A percentile compares a stretch with the other conserved stretches of the same genome.
phyloP scores from a whole-genome alignment of 2,888 invertebrate species.

The Agrochola lota region DNA sequence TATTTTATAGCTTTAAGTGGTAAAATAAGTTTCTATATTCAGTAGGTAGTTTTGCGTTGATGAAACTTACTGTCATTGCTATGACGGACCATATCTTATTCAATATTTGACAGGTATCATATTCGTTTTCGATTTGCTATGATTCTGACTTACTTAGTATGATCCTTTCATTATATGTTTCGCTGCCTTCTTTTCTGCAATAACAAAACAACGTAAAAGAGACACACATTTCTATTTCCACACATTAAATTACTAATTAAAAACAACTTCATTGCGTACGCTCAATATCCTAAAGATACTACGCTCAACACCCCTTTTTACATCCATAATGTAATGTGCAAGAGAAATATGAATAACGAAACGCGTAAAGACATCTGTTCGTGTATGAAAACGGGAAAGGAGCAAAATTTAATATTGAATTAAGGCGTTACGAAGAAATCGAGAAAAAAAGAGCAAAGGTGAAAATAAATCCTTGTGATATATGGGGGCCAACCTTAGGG shows the following conservation, averaged over 20 bases:
- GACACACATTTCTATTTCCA: background rate
- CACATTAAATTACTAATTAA: conserved; percentile 60
- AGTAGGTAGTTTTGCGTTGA: no score
- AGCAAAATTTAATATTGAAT: conserved; percentile 90
- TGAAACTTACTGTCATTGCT: no score
- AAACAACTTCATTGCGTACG: conserved; percentile 62
- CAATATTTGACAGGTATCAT: no score
- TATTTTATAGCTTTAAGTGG: background rate
- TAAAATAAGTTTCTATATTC: no score
- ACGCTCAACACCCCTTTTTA: conserved; percentile 59
- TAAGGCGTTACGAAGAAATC: conserved; percentile 89
- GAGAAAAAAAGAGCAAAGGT: conserved; percentile 85
- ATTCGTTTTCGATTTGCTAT: no score
- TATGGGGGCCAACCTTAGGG: conserved; percentile 81
- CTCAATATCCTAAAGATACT: conserved; percentile 63
- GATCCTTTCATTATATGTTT: background rate
- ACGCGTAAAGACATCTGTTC: conserved; percentile 86
- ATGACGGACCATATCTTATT: no score
- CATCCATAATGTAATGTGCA: conserved; percentile 77
- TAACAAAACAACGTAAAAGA: background rate
- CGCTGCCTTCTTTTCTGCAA: background rate
- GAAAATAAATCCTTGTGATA: conserved; percentile 89
- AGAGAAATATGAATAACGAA: conserved; percentile 88
- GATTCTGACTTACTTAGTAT: no score
- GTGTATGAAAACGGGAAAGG: conserved; percentile 80